These are phyloP conservation scores for Thamnophis sirtalis DNA, from an alignment of 2,113 vertebrate species.

Conservation along the genomic window DNA sequence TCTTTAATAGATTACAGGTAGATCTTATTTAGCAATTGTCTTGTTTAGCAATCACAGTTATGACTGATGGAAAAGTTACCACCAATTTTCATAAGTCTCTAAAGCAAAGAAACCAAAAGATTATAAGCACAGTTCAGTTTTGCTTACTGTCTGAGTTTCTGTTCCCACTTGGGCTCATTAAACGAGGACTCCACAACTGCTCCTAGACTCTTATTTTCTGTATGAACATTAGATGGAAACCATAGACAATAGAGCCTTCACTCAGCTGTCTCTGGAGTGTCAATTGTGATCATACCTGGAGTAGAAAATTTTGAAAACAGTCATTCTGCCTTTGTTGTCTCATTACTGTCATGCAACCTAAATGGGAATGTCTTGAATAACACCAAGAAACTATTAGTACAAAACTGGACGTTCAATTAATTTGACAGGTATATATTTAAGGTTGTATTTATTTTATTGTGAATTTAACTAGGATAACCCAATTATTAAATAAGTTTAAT, in stretches of 20 bases:
- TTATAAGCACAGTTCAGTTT: background rate
- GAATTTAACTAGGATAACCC: background rate
- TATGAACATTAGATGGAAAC: background rate
- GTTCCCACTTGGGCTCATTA: background rate
- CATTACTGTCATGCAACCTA: background rate
- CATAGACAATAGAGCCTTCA: background rate
- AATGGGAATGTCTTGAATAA: background rate
- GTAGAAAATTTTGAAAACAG: background rate
- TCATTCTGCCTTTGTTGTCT: background rate
- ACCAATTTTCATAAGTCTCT: background rate
- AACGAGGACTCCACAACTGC: background rate
- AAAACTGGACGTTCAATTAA: background rate
- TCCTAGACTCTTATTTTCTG: background rate
- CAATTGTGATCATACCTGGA: background rate
- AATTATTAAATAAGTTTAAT: background rate
- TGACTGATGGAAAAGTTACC: background rate
- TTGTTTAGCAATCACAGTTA: background rate
- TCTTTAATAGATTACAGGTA: background rate
- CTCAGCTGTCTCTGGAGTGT: background rate
- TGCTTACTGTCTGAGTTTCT: background rate
- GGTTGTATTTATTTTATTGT: background rate
- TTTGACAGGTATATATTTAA: background rate
- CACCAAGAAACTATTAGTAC: background rate
- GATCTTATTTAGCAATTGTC: background rate
- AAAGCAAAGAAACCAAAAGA: background rate